These are phyloP conservation scores for Helleia helle DNA, from an alignment of 2,888 invertebrate genomes.

Conservation along the genomic window DNA sequence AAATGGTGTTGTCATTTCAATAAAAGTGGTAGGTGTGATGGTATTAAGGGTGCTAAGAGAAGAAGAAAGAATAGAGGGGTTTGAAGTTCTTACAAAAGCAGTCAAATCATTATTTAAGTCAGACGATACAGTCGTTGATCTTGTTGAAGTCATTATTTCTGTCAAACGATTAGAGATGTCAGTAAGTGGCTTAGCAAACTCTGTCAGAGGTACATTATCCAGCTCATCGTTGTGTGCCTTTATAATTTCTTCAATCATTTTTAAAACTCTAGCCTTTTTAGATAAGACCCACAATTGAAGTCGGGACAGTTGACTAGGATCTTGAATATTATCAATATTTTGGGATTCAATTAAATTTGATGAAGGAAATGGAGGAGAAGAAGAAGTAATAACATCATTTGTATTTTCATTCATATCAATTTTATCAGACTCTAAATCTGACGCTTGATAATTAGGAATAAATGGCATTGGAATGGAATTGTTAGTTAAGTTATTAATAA, in stretches of 20 bases:
- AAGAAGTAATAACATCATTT: slow-evolving; percentile 21
- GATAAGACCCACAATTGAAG: slow-evolving; percentile 59
- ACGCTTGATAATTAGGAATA: slow-evolving; percentile 43
- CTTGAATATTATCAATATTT: slow-evolving; percentile 31
- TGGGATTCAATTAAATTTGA: slow-evolving; percentile 22
- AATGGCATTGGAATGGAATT: slow-evolving; percentile 40
- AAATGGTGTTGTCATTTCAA: slow-evolving; percentile 1
- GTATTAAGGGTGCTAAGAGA: slow-evolving; percentile 10
- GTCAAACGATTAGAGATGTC: slow-evolving; percentile 45
- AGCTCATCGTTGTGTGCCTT: slow-evolving; percentile 59
- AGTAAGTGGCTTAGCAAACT: slow-evolving; percentile 36
- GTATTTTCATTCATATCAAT: slow-evolving; percentile 22
- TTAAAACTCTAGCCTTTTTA: slow-evolving; percentile 62
- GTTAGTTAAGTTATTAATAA: slow-evolving; percentile 33
- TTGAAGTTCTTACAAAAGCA: slow-evolving; percentile 5
- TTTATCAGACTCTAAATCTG: slow-evolving; percentile 33
- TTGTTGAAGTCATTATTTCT: slow-evolving; percentile 3
- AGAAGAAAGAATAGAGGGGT: slow-evolving; percentile 21
- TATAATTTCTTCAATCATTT: slow-evolving; percentile 67
- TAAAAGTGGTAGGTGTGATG: slow-evolving; percentile 10
- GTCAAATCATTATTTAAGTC: slow-evolving; percentile 13
- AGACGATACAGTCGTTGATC: slow-evolving; percentile 28
- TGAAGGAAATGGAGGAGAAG: slow-evolving; percentile 25
- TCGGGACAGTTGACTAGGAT: slow-evolving; percentile 46
- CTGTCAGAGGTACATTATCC: slow-evolving; percentile 44